These are phyloP conservation scores for Gymnopithys bicolor DNA, from an alignment of 2,797 vertebrate species.

Conservation along the genomic window DNA sequence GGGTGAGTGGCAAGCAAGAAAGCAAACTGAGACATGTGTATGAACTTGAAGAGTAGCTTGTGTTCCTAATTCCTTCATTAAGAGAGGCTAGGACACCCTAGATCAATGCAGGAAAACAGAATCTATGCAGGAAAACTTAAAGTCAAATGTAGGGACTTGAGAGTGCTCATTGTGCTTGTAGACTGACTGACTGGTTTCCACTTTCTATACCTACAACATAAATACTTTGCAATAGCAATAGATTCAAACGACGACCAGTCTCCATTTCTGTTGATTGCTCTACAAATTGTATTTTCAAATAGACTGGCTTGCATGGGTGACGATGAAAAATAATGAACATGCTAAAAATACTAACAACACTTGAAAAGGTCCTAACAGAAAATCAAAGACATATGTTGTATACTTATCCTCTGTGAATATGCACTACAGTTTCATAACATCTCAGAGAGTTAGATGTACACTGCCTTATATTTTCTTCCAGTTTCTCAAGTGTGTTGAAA, in stretches of 20 bases:
- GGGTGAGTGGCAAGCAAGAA: neutral
- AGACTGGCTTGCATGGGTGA: neutral
- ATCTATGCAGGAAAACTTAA: neutral
- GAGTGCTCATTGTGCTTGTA: neutral
- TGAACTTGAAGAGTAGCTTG: neutral
- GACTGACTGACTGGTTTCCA: neutral
- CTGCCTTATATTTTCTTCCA: neutral
- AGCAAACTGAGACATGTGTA: neutral
- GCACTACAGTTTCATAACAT: neutral
- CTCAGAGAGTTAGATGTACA: neutral
- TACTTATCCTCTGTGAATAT: neutral
- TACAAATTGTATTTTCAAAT: neutral
- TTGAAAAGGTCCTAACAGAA: neutral
- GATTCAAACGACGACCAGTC: neutral
- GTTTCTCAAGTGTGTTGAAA: neutral
- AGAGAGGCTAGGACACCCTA: neutral
- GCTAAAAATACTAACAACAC: neutral
- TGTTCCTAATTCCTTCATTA: neutral
- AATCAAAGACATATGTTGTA: fast-evolving
- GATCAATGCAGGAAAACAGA: neutral
- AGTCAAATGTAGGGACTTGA: neutral
- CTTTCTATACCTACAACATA: fast-evolving
- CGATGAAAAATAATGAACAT: neutral
- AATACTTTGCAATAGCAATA: neutral
- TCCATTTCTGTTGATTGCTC: neutral